Evolutionary conservation across 2,888 invertebrate genomes (phyloP), one percentile per base, ranked within the genome.

Genomic region (Spicauda simplicius): DNA sequence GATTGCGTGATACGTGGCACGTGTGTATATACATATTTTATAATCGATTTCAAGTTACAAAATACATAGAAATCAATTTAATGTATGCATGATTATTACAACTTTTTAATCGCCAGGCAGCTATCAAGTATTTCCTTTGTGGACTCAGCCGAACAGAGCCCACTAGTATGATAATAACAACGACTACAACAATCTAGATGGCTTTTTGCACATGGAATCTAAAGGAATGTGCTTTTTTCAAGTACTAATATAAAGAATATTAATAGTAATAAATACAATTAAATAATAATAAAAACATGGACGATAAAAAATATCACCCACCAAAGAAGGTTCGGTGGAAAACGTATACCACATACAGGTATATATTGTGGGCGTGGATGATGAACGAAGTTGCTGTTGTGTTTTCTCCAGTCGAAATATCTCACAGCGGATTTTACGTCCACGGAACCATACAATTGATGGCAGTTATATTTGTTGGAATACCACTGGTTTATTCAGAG

Each of bases 401-500:
- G 69, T 80, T 80, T 58, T 75, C 79, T 56, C 83, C 86, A 3
- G 73, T 80, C 4, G 82, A 85, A 60, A 80, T 90, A 71, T 82
- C 90, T 4, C 84, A 88, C 68, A 80, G 76, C 64, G 87, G 86
- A 65, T 87, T 84, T 71, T 90, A 87, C 70, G 65, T 82, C 2
- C 81, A 85, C 69, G 76, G 76, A 48, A 5, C 71, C 7, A 61
- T 90, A 57, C 82, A 88, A 73, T 56, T 79, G 30, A 12, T 82
- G 12, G 70, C 83, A 45, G 76, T 84, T n/a, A 80, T 90, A 70
- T 80, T 90, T 66, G 72, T 90, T 48, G 89, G 88, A 58, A 85
- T 90, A 75, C 92, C 92, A 59, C 71, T 91, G 56, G 81, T 88
- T 48, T 91, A 90, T 77, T 90, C 91, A 16, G 90, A 91, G 74